Evolutionary conservation across 2,797 vertebrate genomes (phyloP).

Genomic region (Falco novaeseelandiae): DNA sequence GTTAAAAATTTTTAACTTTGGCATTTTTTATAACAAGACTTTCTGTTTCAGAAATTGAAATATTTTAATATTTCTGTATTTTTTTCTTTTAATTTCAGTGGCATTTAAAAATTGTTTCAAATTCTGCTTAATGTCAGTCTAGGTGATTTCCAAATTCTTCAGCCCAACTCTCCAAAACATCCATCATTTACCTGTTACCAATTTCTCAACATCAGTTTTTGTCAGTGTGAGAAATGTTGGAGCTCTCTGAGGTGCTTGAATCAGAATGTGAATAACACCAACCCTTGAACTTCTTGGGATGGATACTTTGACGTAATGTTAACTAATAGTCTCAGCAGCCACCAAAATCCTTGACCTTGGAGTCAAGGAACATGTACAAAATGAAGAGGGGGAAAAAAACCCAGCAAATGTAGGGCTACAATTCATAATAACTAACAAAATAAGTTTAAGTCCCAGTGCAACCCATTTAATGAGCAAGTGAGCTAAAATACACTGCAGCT

Average conservation of each 20-base stretch:
- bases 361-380: background rate
- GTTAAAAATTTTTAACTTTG: background rate
- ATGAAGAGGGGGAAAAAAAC: background rate
- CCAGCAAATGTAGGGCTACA: background rate
- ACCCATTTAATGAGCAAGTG: slow-evolving; percentile 21
- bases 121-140: background rate
- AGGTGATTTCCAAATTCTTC: background rate
- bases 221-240: background rate
- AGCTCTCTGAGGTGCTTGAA: background rate
- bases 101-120: background rate
- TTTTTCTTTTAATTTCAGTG: background rate
- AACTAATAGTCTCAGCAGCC: background rate
- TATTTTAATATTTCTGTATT: background rate
- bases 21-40: background rate
- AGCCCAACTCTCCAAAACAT: background rate
- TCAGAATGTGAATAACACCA: background rate
- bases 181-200: background rate
- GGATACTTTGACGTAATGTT: background rate
- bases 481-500: background rate
- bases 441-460: slow-evolving; percentile 21
- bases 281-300: background rate
- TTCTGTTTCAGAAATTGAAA: background rate
- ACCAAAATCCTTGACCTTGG: background rate
- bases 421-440: background rate
- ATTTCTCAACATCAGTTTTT: background rate